These are phyloP conservation scores for Xestoiulus laeticollis DNA, from an alignment of 2,888 invertebrate species.

Conservation along the genomic window DNA sequence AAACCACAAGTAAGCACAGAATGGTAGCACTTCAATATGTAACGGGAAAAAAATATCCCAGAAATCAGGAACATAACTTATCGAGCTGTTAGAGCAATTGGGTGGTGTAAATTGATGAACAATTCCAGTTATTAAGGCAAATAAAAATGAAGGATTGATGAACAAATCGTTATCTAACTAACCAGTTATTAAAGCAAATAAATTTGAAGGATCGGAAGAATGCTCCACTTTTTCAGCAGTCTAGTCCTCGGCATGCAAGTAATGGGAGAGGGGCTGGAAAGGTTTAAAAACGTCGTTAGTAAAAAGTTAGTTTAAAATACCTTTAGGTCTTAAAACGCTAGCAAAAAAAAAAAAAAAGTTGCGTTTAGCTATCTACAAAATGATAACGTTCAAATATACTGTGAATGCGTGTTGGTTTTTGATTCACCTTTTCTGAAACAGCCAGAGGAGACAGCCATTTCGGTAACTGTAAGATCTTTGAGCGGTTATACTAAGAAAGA, in stretches of 20 bases:
- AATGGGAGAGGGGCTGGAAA: neutral
- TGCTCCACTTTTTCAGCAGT: neutral
- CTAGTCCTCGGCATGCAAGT: neutral
- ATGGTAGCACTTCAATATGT: too few species aligned
- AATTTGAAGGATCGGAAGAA: neutral
- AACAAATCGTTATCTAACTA: too few species aligned
- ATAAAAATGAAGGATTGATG: neutral
- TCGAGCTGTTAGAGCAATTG: neutral
- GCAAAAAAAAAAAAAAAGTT: neutral
- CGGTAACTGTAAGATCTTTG: neutral
- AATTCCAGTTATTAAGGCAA: too few species aligned
- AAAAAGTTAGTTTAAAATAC: constrained; percentile 30
- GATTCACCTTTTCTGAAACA: neutral
- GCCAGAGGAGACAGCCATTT: neutral
- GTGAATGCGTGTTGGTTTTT: neutral
- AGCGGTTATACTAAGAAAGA: neutral
- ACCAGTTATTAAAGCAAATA: too few species aligned
- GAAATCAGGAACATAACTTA: neutral
- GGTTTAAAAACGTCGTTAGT: neutral
- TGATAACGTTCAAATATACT: neutral
- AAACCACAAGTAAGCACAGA: too few species aligned
- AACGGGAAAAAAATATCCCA: too few species aligned
- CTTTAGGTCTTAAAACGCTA: neutral
- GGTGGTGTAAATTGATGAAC: neutral
- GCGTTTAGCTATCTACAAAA: neutral